Evolutionary conservation across 2,797 vertebrate genomes (phyloP), one percentile per base, ranked within the genome.

Genomic region (Botia kubotai): DNA sequence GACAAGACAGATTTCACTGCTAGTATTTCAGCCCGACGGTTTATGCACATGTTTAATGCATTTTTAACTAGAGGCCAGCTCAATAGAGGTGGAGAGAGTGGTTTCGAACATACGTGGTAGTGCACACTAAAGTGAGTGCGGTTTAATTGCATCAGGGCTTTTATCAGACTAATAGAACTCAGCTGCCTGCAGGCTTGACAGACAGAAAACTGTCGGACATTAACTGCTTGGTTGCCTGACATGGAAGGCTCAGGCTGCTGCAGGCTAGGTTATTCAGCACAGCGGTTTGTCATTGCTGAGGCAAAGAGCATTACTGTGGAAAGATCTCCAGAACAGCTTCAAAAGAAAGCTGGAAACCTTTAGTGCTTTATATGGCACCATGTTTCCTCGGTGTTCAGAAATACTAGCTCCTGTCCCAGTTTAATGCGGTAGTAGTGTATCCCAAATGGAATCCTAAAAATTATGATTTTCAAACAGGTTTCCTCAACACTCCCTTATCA

Each of bases 91-190:
- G 26, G 72, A 62, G 53, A 43, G 36, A 83, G 75, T 81, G 72
- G 72, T 77, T 83, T 81, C 11, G 50, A 77, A 68, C 78, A 72
- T 62, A 63, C 57, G 72, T 78, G 77, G 68, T 77, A 26, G 75
- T 66, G 52, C 66, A 53, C 72, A 55, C 71, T 76, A 75, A 63
- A 76, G 73, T 63, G 48, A 68, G 71, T 75, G 71, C 58, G 67
- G 52, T 80, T 81, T 83, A 81, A 81, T 81, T 83, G 89, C 87
- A 83, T 48, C 74, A 86, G 86, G 85, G 87, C 89, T 91, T 92
- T 93, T 93, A 90, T 90, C 89, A 67, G 85, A 83, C 89, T 88
- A 91, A 93, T 92, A 87, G 84, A 91, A 91, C 91, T 88, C 91
- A 91, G 87, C 88, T 92, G 91, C 79, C 87, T 80, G 74, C 87